These are phyloP conservation scores for Elysia crispata DNA, from an alignment of 2,888 invertebrate species.

Conservation along the genomic window DNA sequence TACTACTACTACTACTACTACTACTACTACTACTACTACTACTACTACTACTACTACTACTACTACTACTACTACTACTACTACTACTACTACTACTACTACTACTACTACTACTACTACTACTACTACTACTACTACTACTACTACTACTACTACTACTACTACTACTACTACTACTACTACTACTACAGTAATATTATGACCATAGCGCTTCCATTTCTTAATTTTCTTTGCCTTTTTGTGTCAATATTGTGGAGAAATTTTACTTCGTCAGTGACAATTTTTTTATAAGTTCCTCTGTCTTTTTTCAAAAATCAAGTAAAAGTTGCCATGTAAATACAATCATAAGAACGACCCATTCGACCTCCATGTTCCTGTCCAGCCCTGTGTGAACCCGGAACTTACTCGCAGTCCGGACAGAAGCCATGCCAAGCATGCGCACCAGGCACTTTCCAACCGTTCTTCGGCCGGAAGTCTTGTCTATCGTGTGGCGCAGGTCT, in stretches of 20 bases:
- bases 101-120: conserved; percentile 38
- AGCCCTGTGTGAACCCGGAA: conserved; percentile 77
- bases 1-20: conserved; percentile 26
- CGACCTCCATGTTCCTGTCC: conserved; percentile 31
- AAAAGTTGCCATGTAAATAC: too few species aligned
- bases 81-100: conserved; percentile 42
- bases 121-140: conserved; percentile 41
- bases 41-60: conserved; percentile 42
- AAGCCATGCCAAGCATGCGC: conserved; percentile 77
- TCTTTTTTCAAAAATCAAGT: too few species aligned
- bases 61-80: conserved; percentile 42
- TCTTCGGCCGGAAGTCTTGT: conserved; percentile 75
- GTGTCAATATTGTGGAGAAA: background rate
- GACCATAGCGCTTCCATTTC: background rate
- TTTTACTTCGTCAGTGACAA: background rate
- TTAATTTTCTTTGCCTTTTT: background rate
- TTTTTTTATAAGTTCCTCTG: background rate
- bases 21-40: conserved; percentile 32
- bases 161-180: conserved; percentile 34
- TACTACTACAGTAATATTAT: conserved; percentile 1
- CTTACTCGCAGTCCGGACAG: conserved; percentile 75
- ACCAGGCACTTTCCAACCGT: conserved; percentile 75
- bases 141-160: conserved; percentile 42
- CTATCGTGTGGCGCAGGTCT: conserved; percentile 69
- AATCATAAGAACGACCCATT: too few species aligned